Conservation (phyloP, 2,797 vertebrate species). For the Pteronotus mesoamericanus region DNA sequence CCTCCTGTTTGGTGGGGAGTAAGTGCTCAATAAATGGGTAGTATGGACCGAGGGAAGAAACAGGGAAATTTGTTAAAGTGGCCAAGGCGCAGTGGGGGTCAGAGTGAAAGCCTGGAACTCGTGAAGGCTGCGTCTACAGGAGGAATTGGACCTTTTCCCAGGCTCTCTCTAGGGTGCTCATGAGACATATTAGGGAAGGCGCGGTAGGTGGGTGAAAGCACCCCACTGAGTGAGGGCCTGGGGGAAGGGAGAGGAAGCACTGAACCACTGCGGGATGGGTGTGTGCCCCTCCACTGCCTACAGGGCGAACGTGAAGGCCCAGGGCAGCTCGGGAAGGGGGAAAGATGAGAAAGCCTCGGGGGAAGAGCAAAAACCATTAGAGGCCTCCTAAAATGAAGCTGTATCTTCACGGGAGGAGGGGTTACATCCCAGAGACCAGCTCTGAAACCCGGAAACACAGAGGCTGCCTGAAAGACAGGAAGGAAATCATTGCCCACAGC, state of each 20-base stretch:
- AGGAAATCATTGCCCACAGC: no score
- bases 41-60: not conserved
- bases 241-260: not conserved
- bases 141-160: not conserved
- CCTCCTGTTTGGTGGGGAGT: not conserved
- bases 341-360: not conserved
- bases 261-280: accelerated
- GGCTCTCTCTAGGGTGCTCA: not conserved
- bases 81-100: not conserved
- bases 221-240: not conserved
- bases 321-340: not conserved
- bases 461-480: not conserved
- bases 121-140: not conserved
- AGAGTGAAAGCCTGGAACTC: not conserved
- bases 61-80: not conserved
- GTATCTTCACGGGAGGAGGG: not conserved
- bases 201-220: not conserved
- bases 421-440: not conserved
- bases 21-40: not conserved
- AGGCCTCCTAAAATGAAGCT: not conserved
- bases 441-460: not conserved
- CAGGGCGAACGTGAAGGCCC: not conserved
- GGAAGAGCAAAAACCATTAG: no score
- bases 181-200: not conserved
- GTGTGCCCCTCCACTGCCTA: no score